Evolutionary conservation across 2,797 vertebrate genomes (phyloP).

Genomic region (Leuciscus waleckii): DNA sequence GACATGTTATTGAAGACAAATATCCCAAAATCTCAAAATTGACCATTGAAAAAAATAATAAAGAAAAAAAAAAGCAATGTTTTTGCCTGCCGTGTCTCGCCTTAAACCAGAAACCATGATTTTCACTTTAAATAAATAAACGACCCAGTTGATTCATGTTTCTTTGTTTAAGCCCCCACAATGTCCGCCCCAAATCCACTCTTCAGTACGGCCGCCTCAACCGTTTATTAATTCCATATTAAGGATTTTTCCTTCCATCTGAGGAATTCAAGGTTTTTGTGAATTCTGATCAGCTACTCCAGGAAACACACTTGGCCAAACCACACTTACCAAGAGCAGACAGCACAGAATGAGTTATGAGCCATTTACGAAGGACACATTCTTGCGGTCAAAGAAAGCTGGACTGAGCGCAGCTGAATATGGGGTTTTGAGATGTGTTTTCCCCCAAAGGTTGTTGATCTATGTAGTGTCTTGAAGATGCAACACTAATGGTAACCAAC

Average conservation of each 20-base stretch:
- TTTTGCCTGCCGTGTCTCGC: too few relatives aligned
- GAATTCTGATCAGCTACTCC: conserved; percentile 4
- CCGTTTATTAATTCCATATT: not conserved
- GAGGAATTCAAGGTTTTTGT: not conserved
- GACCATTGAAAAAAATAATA: too few relatives aligned
- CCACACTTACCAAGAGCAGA: not conserved
- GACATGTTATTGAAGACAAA: too few relatives aligned
- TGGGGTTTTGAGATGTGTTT: not conserved
- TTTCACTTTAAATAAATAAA: not conserved
- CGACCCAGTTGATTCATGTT: not conserved
- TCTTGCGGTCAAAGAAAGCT: not conserved
- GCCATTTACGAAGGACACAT: not conserved
- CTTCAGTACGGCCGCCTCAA: not conserved
- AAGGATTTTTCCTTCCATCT: not conserved
- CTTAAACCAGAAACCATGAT: not conserved
- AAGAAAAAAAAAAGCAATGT: too few relatives aligned
- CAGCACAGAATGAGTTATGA: not conserved
- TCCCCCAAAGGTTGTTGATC: not conserved
- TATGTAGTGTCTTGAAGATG: not conserved
- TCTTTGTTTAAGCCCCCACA: not conserved
- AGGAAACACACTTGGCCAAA: too few relatives aligned
- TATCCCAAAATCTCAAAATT: too few relatives aligned
- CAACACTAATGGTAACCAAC: not conserved
- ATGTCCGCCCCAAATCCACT: not conserved
- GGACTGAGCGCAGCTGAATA: not conserved